Evolutionary conservation across 2,888 invertebrate species (phyloP).

Genomic region (Drosophila birchii): DNA sequence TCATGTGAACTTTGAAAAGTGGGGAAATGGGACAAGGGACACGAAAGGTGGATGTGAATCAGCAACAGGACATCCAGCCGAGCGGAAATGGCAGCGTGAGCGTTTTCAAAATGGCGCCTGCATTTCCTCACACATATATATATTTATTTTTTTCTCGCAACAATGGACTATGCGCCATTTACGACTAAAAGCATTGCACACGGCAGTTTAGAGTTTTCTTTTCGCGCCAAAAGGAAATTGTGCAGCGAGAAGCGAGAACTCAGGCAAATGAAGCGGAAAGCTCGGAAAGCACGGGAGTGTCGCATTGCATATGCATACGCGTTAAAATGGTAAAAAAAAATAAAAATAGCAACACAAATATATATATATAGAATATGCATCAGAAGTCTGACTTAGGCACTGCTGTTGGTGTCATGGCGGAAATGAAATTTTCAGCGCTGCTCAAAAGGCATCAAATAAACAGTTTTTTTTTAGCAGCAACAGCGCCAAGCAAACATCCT

Average conservation of each 20-base stretch:
- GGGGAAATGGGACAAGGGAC: background rate
- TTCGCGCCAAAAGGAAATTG: conserved; percentile 67
- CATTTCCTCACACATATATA: conserved; percentile 48
- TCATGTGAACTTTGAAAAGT: conserved; percentile 37
- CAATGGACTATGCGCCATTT: conserved; percentile 59
- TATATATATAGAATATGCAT: conserved; percentile 34
- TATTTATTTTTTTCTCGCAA: conserved; percentile 39
- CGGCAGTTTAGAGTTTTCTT: conserved; percentile 51
- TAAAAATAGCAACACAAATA: conserved; percentile 6
- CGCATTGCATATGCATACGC: conserved; percentile 42
- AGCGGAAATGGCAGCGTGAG: conserved; percentile 62
- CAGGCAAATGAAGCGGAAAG: conserved; percentile 66
- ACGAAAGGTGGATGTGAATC: conserved; percentile 13
- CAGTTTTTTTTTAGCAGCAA: conserved; percentile 38
- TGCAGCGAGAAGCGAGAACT: conserved; percentile 28
- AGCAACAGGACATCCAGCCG: conserved; percentile 58
- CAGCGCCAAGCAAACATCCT: conserved; percentile 42
- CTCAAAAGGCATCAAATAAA: conserved; percentile 48
- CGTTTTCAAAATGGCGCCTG: conserved; percentile 69
- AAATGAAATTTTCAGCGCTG: conserved; percentile 67
- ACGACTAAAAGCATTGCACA: conserved; percentile 58
- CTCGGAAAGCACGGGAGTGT: conserved; percentile 25
- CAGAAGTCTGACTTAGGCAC: conserved; percentile 48
- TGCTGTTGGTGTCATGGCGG: conserved; percentile 64
- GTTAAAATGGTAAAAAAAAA: conserved; percentile 1